A percentile compares a stretch with the other conserved stretches of the same genome.
phyloP scores from a whole-genome alignment of 2,888 invertebrate genomes.

The Noctua pronuba region DNA sequence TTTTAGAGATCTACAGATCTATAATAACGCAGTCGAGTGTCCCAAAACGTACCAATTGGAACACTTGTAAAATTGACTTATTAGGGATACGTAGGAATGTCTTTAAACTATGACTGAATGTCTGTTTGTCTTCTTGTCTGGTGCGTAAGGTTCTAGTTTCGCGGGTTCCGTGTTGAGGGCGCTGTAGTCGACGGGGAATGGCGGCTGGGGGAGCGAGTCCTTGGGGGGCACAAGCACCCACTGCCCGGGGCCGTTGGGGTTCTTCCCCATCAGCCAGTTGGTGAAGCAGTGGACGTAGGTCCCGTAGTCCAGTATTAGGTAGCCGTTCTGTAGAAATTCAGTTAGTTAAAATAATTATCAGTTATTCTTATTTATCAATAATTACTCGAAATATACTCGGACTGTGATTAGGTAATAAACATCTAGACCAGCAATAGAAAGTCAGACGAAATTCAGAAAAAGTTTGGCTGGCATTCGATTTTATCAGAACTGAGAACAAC shows the following conservation, averaged over 20 bases:
- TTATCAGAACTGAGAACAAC: not conserved
- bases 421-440: not conserved
- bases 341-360: not conserved
- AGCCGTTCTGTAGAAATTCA: conserved; percentile 91
- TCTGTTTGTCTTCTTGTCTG: conserved; percentile 92
- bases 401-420: not conserved
- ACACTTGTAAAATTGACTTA: conserved; percentile 61
- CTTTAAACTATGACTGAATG: conserved; percentile 92
- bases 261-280: conserved; percentile 93
- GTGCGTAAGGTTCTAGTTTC: conserved; percentile 93
- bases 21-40: conserved; percentile 49
- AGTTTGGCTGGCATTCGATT: not conserved
- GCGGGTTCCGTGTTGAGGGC: conserved; percentile 93
- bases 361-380: not conserved
- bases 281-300: conserved; percentile 94
- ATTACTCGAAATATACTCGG: not conserved
- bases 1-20: conserved; percentile 36
- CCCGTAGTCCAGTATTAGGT: conserved; percentile 92
- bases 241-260: conserved; percentile 94
- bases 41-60: conserved; percentile 43
- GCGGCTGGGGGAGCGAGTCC: conserved; percentile 88
- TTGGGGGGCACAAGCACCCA: conserved; percentile 92
- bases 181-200: conserved; percentile 94
- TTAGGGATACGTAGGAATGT: conserved; percentile 54
- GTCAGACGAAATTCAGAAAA: not conserved